Base-by-base conservation (phyloP, 2,888 invertebrate genomes). In the Lasioglossum figueresi region DNA sequence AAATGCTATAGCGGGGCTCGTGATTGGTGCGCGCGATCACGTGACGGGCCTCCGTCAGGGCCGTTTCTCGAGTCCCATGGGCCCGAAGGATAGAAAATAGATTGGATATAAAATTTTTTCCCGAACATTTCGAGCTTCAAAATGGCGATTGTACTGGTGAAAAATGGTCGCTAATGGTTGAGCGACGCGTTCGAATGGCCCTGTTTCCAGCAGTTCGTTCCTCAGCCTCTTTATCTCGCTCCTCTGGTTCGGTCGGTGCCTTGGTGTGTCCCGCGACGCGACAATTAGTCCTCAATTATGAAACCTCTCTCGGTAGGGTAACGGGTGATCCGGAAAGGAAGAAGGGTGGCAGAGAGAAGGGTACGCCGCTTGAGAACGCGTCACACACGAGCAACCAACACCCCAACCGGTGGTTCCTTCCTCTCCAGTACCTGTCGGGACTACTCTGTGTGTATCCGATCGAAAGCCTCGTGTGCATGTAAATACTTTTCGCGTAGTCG, bases 281-380 rank as follows among this genome's bases (percentile, higher is more conserved):
- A 90, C 90, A 90, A 90, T 90, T 90, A 89, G 90, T 86, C 88
- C 88, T 89, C 88, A 86, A 90, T 90, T 90, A 90, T 90, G 89
- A 88, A 88, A 88, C 90, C 88, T 84, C 89, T 81, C 88, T 82
- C 81, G 80, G 78, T 77, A 79, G 80, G 74, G 83, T 88, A 89
- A 88, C 85, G 85, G 83, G 76, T 90, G 90, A 89, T 85, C 85
- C 83, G 90, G 89, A 89, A 90, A 88, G 76, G 71, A 84, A 52
- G 52, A 83, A 52, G 52, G 87, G 88, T 88, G 85, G 70, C 71
- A 52, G 52, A 16, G 43, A 16, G 45, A 31, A 63, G 27, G 79
- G 76, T 86, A 80, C 74, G 66, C 82, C 75, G 88, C 80, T 88
- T 87, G 88, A 88, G 85, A 79, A 87, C 78, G 74, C 73, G 68